Evolutionary conservation across 2,888 invertebrate genomes (phyloP).

Genomic region (Torymus aiolomorphi): DNA sequence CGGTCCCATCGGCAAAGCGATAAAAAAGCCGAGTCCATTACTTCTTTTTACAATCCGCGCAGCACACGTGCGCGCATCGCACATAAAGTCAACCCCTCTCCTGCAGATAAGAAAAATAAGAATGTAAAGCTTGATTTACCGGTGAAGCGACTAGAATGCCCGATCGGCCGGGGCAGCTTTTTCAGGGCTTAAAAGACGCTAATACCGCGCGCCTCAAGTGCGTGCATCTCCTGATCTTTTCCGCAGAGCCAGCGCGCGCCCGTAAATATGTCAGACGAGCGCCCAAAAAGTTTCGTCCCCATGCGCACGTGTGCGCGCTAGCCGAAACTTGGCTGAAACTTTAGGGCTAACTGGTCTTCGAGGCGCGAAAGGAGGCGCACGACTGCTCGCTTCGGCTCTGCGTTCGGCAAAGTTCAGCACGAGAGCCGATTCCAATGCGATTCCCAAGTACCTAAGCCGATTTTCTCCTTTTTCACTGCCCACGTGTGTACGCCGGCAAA

Average conservation of each 20-base stretch:
- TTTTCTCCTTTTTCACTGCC: conserved; percentile 23
- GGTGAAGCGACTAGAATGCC: conserved; percentile 14
- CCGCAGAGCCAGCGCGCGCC: neutral
- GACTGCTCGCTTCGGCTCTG: too few species aligned
- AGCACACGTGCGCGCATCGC: neutral
- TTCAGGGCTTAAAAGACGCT: conserved; percentile 22
- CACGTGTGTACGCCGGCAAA: too few species aligned
- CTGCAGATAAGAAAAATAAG: neutral
- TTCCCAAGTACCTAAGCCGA: conserved; percentile 34
- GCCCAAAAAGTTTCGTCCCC: conserved; percentile 14
- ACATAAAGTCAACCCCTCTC: conserved; percentile 7
- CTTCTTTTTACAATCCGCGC: conserved; percentile 2
- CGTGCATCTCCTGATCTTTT: conserved; percentile 32
- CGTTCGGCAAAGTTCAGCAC: conserved; percentile 13
- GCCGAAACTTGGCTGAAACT: conserved; percentile 39
- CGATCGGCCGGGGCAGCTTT: neutral
- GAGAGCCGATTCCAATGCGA: conserved; percentile 9
- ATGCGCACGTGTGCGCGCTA: neutral
- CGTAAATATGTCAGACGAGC: conserved; percentile 48
- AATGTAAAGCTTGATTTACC: conserved; percentile 36
- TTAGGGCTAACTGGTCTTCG: conserved; percentile 6
- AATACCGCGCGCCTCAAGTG: too few species aligned
- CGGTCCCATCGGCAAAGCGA: neutral
- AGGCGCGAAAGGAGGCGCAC: neutral
- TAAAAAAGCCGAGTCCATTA: conserved; percentile 17